phyloP scores from a whole-genome alignment of 2,113 vertebrate genomes.

The Craseonycteris thonglongyai region DNA sequence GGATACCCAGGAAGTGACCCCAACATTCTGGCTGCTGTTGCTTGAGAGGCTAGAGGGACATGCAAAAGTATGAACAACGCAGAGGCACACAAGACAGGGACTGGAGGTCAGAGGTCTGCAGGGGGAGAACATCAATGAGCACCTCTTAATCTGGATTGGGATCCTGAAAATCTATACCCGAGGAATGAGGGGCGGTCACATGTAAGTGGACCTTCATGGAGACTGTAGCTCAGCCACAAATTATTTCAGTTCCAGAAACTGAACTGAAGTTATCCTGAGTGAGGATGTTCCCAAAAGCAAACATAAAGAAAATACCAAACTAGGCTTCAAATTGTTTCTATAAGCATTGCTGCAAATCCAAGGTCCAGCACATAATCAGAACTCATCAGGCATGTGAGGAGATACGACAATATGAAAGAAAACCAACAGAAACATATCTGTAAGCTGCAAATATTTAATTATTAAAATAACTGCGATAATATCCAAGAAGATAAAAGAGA shows the following conservation, averaged over 20 bases:
- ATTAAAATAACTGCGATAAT: neutral
- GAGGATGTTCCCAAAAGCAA: neutral
- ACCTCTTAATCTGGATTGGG: neutral
- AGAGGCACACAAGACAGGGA: neutral
- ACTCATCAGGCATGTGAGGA: neutral
- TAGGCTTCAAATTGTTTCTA: neutral
- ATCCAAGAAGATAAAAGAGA: neutral
- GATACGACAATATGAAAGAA: neutral
- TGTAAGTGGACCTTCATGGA: neutral
- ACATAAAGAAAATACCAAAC: neutral
- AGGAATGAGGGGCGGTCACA: neutral
- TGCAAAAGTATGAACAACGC: fast-evolving
- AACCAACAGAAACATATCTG: neutral
- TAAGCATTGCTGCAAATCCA: neutral
- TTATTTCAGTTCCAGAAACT: neutral
- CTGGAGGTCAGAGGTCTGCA: neutral
- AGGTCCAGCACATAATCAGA: neutral
- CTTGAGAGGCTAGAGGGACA: neutral
- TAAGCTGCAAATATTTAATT: neutral
- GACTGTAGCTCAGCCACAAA: neutral
- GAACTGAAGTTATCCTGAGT: neutral
- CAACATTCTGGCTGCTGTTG: neutral
- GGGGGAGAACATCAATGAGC: neutral
- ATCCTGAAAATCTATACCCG: neutral
- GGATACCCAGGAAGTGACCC: neutral